Conservation (phyloP, 2,113 vertebrate species). For the Carassius gibelio region DNA sequence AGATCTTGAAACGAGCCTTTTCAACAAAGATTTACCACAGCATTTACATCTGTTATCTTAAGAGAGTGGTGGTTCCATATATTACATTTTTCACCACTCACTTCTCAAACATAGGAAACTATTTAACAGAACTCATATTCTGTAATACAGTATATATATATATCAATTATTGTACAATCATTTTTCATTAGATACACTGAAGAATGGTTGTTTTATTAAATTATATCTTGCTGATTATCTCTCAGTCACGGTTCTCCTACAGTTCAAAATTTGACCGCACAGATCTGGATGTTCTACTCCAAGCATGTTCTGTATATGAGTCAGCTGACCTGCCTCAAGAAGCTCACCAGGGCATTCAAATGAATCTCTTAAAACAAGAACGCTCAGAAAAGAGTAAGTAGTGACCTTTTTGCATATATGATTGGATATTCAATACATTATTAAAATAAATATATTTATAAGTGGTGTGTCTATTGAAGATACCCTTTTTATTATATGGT, state of each 20-base stretch:
- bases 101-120: too few relatives aligned
- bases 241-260: conserved; percentile 36
- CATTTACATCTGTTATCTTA: too few relatives aligned
- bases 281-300: conserved; percentile 27
- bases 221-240: conserved; percentile 4
- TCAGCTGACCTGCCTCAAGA: neutral
- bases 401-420: neutral
- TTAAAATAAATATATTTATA: neutral
- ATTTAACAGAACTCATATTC: too few relatives aligned
- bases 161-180: too few relatives aligned
- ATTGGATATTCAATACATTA: neutral
- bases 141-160: too few relatives aligned
- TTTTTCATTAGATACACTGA: neutral
- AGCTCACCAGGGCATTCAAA: neutral
- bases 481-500: conserved; percentile 19
- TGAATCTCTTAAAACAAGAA: neutral
- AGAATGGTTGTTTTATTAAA: neutral
- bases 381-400: neutral
- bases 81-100: too few relatives aligned
- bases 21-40: too few relatives aligned
- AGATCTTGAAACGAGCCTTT: too few relatives aligned
- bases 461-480: neutral
- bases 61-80: too few relatives aligned
- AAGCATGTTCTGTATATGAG: neutral
- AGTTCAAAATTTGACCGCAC: conserved; percentile 7